Evolutionary conservation across 2,797 vertebrate genomes (phyloP).

Genomic region (Falco biarmicus): DNA sequence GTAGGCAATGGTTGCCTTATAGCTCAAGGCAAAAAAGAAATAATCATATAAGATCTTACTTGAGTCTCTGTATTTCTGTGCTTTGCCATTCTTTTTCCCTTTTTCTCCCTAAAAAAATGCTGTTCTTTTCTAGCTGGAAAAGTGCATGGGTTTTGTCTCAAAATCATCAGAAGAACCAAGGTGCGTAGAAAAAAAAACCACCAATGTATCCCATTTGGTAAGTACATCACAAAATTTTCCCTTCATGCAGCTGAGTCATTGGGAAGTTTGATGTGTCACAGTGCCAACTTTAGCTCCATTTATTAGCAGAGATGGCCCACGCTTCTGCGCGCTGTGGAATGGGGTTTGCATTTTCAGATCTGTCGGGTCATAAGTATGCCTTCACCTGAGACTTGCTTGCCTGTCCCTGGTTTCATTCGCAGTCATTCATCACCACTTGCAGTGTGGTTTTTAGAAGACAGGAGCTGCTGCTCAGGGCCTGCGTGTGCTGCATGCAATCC

Average conservation of each 20-base stretch:
- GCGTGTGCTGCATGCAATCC: neutral
- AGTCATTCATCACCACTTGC: neutral
- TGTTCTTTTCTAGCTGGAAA: neutral
- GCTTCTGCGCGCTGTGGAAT: neutral
- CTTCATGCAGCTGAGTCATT: neutral
- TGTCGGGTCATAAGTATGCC: neutral
- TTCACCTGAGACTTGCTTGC: neutral
- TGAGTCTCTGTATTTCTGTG: neutral
- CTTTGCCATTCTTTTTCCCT: neutral
- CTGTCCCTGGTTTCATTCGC: neutral
- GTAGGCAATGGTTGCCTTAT: neutral
- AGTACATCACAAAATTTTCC: neutral
- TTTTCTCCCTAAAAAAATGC: neutral
- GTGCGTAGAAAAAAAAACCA: neutral
- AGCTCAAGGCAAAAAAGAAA: neutral
- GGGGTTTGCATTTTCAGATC: neutral
- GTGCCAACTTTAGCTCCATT: neutral
- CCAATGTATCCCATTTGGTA: neutral
- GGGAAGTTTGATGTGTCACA: neutral
- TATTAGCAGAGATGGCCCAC: neutral
- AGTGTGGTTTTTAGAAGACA: neutral
- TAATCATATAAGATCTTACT: neutral
- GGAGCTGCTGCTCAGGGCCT: fast-evolving
- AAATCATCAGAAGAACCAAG: neutral
- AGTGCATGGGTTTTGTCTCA: neutral